Conservation (phyloP, 2,113 vertebrate genomes). For the Hippopotamus amphibius region DNA sequence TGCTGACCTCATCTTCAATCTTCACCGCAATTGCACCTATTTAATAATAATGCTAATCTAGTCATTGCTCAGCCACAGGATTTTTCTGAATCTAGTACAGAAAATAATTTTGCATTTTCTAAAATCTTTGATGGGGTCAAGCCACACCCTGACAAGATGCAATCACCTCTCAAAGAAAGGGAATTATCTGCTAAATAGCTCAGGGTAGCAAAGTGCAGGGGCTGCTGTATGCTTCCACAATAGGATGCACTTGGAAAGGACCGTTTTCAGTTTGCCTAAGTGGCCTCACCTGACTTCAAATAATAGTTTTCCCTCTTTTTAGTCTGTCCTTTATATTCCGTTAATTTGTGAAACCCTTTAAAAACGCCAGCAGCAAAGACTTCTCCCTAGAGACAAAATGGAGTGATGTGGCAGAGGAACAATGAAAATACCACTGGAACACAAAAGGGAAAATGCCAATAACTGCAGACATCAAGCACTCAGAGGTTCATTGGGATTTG, state of each 20-base stretch:
- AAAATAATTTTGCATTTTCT: slow-evolving; percentile 45
- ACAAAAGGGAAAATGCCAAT: neutral
- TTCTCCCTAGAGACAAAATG: slow-evolving; percentile 25
- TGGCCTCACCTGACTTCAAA: slow-evolving; percentile 21
- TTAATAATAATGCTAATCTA: neutral
- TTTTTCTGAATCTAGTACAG: slow-evolving; percentile 6
- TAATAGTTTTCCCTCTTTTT: slow-evolving; percentile 36
- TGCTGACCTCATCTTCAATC: neutral
- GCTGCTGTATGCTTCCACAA: neutral
- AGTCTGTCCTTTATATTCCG: slow-evolving; percentile 43
- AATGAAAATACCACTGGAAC: neutral
- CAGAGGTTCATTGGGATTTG: neutral
- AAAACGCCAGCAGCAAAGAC: slow-evolving; percentile 41
- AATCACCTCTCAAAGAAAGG: neutral
- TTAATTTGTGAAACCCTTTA: slow-evolving; percentile 54
- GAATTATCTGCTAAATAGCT: neutral
- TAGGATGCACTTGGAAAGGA: neutral
- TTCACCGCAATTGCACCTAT: neutral
- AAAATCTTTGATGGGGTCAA: neutral
- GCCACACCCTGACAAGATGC: neutral
- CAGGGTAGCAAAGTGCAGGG: neutral
- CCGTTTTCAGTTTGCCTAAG: neutral
- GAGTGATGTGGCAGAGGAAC: neutral
- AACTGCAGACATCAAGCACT: neutral
- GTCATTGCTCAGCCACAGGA: neutral